Percentiles rank a stretch among this genome's conserved stretches.
Evolutionary conservation across 1,140 invertebrate genomes (phyloP).

Genomic region (Cydia strobilella): DNA sequence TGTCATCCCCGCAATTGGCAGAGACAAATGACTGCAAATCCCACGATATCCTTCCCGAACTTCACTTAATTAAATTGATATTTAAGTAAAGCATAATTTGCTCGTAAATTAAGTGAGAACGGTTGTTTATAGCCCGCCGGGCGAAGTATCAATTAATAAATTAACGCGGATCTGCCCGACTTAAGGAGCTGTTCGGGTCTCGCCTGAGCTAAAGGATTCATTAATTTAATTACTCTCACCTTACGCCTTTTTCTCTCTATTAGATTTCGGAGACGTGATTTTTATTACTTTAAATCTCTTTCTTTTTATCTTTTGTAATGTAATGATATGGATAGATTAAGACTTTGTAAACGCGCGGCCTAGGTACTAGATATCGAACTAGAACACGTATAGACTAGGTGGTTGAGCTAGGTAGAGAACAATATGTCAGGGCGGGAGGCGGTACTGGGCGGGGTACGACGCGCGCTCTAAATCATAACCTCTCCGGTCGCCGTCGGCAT

Average conservation of each 20-base stretch:
- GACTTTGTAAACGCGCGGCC: not conserved
- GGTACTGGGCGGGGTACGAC: conserved; percentile 39
- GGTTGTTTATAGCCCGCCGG: conserved; percentile 76
- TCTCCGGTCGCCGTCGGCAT: conserved; percentile 74
- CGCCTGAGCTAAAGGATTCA: conserved; percentile 60
- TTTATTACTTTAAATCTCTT: conserved; percentile 4
- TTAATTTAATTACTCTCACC: conserved; percentile 63
- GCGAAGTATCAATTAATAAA: conserved; percentile 78
- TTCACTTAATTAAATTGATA: conserved; percentile 80
- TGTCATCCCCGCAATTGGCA: conserved; percentile 58
- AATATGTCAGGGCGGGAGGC: conserved; percentile 28
- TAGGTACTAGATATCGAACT: not conserved
- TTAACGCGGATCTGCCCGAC: conserved; percentile 70
- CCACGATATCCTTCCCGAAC: conserved; percentile 62
- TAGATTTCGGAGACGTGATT: conserved; percentile 27
- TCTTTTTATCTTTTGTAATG: not conserved
- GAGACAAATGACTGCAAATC: conserved; percentile 69
- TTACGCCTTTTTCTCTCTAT: conserved; percentile 33
- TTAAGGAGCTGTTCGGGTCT: conserved; percentile 65
- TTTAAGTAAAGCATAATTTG: conserved; percentile 80
- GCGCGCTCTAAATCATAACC: conserved; percentile 66
- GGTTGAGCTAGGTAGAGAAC: conserved; percentile 14
- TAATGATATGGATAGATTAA: not conserved
- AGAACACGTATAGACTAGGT: not conserved
- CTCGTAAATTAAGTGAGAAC: conserved; percentile 79